Conservation (phyloP, 1,140 invertebrate species). For the Nilaparvata lugens region DNA sequence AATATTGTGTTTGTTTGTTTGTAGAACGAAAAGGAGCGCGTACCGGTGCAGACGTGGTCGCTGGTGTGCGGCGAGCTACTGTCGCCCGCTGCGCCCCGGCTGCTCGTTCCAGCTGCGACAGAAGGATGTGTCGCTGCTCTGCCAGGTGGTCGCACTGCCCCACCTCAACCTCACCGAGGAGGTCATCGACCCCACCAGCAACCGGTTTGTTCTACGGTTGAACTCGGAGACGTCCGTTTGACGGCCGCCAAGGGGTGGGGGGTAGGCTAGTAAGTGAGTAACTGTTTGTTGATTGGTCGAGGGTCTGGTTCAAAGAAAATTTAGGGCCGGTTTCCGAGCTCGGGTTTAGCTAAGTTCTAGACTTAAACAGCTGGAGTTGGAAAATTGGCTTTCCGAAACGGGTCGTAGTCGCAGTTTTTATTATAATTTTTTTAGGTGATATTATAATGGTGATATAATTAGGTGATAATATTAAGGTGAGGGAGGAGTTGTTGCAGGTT, state of each 20-base stretch:
- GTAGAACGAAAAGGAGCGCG: slow-evolving; percentile 66
- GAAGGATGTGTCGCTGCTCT: slow-evolving; percentile 86
- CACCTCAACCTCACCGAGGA: slow-evolving; percentile 92
- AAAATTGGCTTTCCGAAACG: too few relatives aligned
- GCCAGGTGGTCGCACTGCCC: slow-evolving; percentile 73
- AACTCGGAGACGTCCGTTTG: slow-evolving; percentile 97
- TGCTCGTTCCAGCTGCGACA: slow-evolving; percentile 86
- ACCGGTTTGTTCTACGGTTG: slow-evolving; percentile 87
- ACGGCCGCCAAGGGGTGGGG: slow-evolving; percentile 24
- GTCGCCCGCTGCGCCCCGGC: slow-evolving; percentile 67
- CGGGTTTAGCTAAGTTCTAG: too few relatives aligned
- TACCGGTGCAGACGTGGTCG: slow-evolving; percentile 80
- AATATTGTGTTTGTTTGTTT: slow-evolving; percentile 20
- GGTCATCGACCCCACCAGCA: slow-evolving; percentile 89
- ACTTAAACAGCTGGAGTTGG: too few relatives aligned
- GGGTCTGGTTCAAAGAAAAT: too few relatives aligned
- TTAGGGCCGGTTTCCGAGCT: too few relatives aligned
- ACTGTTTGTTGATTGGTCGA: too few relatives aligned
- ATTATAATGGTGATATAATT: too few relatives aligned
- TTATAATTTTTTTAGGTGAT: too few relatives aligned
- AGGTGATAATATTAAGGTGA: too few relatives aligned
- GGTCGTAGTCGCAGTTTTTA: too few relatives aligned
- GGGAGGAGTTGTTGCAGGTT: too few relatives aligned
- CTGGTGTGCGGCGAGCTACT: slow-evolving; percentile 84
- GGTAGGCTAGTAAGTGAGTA: too few relatives aligned